Base-by-base conservation (phyloP, 2,888 invertebrate species). In the Stenotaenia linearis region DNA sequence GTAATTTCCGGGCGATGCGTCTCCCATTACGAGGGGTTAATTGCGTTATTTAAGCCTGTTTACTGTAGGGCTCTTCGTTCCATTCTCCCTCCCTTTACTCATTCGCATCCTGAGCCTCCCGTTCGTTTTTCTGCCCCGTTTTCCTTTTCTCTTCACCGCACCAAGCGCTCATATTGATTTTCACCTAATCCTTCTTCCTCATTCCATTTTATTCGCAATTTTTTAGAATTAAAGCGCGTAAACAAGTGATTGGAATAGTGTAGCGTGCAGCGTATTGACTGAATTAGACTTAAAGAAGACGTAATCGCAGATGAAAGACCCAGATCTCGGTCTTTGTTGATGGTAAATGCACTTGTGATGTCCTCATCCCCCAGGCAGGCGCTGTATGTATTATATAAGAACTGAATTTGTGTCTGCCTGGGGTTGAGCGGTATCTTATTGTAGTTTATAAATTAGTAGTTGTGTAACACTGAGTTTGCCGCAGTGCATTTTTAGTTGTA, bases 1-100 rank as follows among this genome's bases (percentile, higher is more conserved):
- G 56, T 56, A 56, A 56, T 56, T 56, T 56, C 56, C 56, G 56
- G 56, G 56, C 56, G 56, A 56, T 56, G 56, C 56, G n/a, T 56
- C 56, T 56, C 56, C 56, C 56, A 56, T 56, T 56, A 56, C 56
- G 56, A 56, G 56, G 56, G 56, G 56, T 56, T 56, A 56, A 56
- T 56, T 56, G 56, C 15, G 56, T 56, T 56, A 56, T 56, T 56
- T 56, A 56, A 56, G 56, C 56, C 56, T 56, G 56, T 56, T 56
- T 56, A 56, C 56, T 56, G 56, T 56, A 56, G 18, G 56, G 21
- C 56, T 56, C 56, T 56, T 18, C 18, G 56, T 56, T 56, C 18
- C 56, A 56, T 18, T 21, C 21, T 18, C 56, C 37, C 56, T 15
- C 5, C 56, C 18, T n/a, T 56, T 37, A 15, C 56, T 7, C 56